Percentiles rank a stretch among this genome's conserved stretches.
Evolutionary conservation across 2,113 vertebrate genomes (phyloP).

Genomic region (Pseudolaguvia tuberculata): DNA sequence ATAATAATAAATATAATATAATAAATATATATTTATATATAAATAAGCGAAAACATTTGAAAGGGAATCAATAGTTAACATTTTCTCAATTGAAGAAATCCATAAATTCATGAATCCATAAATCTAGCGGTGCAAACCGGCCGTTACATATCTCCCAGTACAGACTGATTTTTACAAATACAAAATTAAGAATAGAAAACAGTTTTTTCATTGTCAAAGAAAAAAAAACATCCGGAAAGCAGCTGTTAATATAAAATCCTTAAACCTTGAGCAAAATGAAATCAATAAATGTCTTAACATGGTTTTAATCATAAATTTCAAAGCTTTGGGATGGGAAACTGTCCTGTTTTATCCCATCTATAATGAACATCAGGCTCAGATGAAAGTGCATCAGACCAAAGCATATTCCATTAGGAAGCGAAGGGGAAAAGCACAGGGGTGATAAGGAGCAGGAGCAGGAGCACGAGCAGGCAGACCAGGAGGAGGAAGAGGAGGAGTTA

Average conservation of each 20-base stretch:
- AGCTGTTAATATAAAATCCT: conserved; percentile 5
- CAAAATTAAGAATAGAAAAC: neutral
- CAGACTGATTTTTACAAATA: neutral
- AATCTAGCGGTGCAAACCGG: neutral
- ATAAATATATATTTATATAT: too few relatives aligned
- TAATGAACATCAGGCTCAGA: conserved; percentile 42
- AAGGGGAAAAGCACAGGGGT: conserved; percentile 7
- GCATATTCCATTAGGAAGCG: conserved; percentile 34
- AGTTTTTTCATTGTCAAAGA: neutral
- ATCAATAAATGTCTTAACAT: conserved; percentile 13
- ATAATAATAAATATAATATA: neutral
- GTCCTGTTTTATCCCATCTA: conserved; percentile 20
- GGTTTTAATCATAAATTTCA: conserved; percentile 25
- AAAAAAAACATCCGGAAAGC: neutral
- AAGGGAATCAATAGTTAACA: neutral
- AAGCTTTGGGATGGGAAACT: conserved; percentile 8
- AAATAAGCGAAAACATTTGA: neutral
- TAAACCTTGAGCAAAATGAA: neutral
- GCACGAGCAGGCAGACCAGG: neutral
- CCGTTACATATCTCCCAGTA: neutral
- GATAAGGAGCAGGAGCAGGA: conserved; percentile 15
- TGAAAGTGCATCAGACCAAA: conserved; percentile 36
- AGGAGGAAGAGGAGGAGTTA: conserved; percentile 3
- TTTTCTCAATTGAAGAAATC: neutral
- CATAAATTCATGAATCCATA: neutral